Evolutionary conservation across 53 echinoderm and acorn worm genomes (phyloP).

Genomic region (Antedon mediterranea): DNA sequence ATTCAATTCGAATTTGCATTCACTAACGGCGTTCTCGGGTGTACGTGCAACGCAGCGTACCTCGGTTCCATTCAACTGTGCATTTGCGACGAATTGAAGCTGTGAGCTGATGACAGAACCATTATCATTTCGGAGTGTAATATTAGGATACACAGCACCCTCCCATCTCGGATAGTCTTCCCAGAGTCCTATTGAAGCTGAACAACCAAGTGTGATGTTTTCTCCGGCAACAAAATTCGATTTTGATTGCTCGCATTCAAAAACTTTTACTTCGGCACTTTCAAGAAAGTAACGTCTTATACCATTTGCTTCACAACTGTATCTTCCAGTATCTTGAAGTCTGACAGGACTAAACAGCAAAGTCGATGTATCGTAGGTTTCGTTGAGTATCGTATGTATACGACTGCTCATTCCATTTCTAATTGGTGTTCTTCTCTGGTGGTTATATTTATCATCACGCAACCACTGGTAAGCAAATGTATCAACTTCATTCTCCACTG

Average conservation of each 20-base stretch:
- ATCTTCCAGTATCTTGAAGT: neutral
- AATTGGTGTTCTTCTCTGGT: no score
- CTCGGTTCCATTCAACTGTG: neutral
- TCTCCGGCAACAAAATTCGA: neutral
- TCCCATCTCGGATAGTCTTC: neutral
- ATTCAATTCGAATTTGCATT: neutral
- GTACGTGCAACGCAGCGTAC: neutral
- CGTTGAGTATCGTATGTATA: no score
- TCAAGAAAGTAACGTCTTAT: no score
- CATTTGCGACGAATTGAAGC: neutral
- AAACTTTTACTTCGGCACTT: neutral
- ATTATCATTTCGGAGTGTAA: no score
- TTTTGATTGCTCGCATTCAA: neutral
- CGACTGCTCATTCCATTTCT: no score
- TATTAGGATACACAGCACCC: neutral
- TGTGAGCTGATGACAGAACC: neutral
- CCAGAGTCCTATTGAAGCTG: neutral
- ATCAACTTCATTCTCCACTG: no score
- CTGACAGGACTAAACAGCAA: neutral
- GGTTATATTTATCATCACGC: no score
- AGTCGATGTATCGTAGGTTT: neutral
- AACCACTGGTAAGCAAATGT: no score
- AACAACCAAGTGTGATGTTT: neutral
- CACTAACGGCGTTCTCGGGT: neutral
- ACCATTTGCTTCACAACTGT: neutral